These are phyloP conservation scores for Pachydiplax longipennis DNA, from an alignment of 2,888 invertebrate genomes.

Conservation along the genomic window DNA sequence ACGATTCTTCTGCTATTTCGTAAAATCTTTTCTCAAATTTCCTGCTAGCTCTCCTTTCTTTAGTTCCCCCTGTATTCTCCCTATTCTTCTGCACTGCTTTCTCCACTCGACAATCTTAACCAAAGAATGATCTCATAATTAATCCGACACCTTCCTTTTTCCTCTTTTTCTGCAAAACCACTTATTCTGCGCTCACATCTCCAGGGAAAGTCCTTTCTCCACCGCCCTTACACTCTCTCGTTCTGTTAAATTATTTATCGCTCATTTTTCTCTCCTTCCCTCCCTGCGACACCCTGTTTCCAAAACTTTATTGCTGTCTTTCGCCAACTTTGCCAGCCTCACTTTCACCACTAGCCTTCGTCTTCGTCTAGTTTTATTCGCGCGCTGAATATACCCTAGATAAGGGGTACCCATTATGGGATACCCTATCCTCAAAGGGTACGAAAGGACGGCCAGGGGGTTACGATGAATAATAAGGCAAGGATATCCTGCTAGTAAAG, in stretches of 20 bases:
- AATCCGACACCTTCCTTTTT: slow-evolving; percentile 7
- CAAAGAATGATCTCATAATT: slow-evolving; percentile 3
- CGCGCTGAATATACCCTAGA: too few species aligned
- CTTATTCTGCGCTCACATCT: background rate
- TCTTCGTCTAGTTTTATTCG: too few species aligned
- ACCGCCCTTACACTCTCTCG: background rate
- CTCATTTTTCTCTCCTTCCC: background rate
- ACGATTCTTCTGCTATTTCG: too few species aligned
- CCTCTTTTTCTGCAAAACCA: background rate
- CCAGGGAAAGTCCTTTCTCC: background rate
- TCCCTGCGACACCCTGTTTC: background rate
- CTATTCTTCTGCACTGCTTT: background rate
- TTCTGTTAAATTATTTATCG: background rate
- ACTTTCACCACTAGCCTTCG: background rate
- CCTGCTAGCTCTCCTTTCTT: background rate
- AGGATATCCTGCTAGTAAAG: too few species aligned
- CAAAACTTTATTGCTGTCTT: background rate
- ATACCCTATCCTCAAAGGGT: too few species aligned
- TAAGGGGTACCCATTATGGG: too few species aligned
- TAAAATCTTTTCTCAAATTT: background rate
- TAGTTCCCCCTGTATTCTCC: background rate
- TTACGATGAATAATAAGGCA: too few species aligned
- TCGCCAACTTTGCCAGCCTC: background rate
- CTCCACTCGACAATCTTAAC: background rate
- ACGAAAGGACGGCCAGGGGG: too few species aligned